Evolutionary conservation across 2,113 vertebrate species (phyloP), one percentile per base, ranked within the genome.

Genomic region (Ranitomeya imitator): DNA sequence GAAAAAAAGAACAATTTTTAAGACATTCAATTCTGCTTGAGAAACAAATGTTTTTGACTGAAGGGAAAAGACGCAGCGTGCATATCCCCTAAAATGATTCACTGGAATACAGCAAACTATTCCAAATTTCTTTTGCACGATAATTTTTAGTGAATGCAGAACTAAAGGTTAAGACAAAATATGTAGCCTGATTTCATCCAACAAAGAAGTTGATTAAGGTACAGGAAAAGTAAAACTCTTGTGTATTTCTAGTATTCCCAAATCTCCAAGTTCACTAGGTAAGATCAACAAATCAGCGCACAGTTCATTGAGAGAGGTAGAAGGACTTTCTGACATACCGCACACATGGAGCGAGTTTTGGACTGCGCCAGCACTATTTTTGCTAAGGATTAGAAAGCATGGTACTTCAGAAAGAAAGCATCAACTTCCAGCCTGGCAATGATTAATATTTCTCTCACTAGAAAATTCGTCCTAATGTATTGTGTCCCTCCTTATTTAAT

Each of bases 401-500:
- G 21, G 74, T 45, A 78, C 76, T 79, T 79, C 60, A 79, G 45
- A 86, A 54, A 37, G 21, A 79, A 65, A 52, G 57, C 31, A 51
- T 63, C 85, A 54, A 86, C 76, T 57, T 65, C 31, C 61, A 79
- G 57, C 45, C 37, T 54, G 59, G 23, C 26, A 37, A n/a, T 86
- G 55, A 76, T 76, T 77, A 61, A 76, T 85, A 51, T 55, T 86
- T 26, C n/a, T 57, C 69, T 13, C 71, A n/a, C 60, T 63, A 86
- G 52, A 63, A 86, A 86, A 79, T 67, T 65, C 59, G 79, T 21
- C 26, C 84, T 60, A 54, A 65, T 86, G 37, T 54, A 67, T 60
- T 19, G 61, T 26, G 18, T 79, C 76, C n/a, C 85, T 26, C 8
- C 60, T 63, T 26, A 51, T 77, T 67, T 79, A 79, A 86, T 55